These are phyloP conservation scores for Temnothorax unifasciatus DNA, from an alignment of 2,888 invertebrate genomes.

Conservation along the genomic window DNA sequence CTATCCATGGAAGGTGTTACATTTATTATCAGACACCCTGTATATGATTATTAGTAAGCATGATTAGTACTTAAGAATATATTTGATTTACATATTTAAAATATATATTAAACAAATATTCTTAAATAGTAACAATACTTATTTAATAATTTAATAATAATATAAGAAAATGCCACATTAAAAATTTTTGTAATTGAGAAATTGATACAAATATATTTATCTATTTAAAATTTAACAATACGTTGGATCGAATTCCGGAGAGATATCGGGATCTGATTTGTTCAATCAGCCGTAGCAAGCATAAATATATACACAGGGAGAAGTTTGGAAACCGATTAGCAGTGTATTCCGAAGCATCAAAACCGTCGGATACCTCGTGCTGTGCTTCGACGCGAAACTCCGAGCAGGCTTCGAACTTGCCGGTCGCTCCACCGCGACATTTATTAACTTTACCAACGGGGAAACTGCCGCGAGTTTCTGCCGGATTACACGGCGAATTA, in stretches of 20 bases:
- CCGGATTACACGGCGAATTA: constrained; percentile 67
- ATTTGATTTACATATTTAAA: background rate
- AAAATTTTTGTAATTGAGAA: background rate
- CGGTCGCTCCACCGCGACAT: constrained; percentile 72
- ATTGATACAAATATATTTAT: background rate
- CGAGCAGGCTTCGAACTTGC: constrained; percentile 75
- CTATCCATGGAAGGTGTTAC: too few relatives aligned
- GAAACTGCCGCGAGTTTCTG: constrained; percentile 66
- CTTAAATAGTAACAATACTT: background rate
- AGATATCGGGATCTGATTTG: constrained; percentile 66
- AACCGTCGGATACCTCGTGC: constrained; percentile 77
- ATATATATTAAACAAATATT: background rate
- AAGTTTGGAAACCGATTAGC: constrained; percentile 82
- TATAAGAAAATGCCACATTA: background rate
- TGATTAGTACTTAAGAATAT: background rate
- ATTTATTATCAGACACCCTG: too few relatives aligned
- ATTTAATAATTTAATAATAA: background rate
- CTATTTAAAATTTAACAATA: background rate
- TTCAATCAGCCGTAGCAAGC: constrained; percentile 53
- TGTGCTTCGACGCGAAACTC: constrained; percentile 71
- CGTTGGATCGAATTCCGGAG: background rate
- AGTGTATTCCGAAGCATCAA: constrained; percentile 80
- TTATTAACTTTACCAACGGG: constrained; percentile 72
- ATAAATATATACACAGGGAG: constrained; percentile 52
- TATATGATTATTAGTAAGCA: too few relatives aligned